These are phyloP conservation scores for Antheraea pernyi DNA, from an alignment of 1,140 invertebrate genomes.

Conservation along the genomic window DNA sequence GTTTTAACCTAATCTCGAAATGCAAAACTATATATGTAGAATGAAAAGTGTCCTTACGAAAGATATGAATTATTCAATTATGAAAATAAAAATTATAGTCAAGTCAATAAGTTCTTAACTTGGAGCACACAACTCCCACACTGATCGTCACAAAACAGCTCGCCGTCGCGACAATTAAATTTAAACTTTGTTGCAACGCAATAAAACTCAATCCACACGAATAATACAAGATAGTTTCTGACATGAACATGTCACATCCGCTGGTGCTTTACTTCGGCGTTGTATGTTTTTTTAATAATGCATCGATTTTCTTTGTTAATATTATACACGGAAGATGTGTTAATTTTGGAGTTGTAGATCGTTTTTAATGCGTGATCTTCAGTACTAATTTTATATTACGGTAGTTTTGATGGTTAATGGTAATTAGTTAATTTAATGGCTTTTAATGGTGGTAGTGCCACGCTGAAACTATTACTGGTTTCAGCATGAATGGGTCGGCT, in stretches of 20 bases:
- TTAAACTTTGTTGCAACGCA: conserved; percentile 34
- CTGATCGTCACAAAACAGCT: background rate
- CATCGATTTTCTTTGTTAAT: conserved; percentile 41
- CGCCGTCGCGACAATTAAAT: conserved; percentile 26
- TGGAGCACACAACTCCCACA: background rate
- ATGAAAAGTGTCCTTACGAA: too few species aligned
- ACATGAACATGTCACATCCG: conserved; percentile 40
- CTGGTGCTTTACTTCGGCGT: conserved; percentile 11
- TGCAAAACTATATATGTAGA: too few species aligned
- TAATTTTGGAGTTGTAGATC: background rate
- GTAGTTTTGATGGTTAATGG: too few species aligned
- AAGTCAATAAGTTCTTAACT: background rate
- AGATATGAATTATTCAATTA: too few species aligned
- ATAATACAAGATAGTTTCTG: conserved; percentile 11
- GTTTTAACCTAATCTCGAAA: too few species aligned
- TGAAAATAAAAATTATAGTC: too few species aligned
- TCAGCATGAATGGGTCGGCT: too few species aligned
- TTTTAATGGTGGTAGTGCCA: too few species aligned
- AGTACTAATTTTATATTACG: background rate
- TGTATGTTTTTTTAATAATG: conserved; percentile 38
- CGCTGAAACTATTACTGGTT: too few species aligned
- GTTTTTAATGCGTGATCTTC: background rate
- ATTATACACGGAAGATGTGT: background rate
- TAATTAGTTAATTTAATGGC: too few species aligned
- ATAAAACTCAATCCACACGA: conserved; percentile 29